Base-by-base conservation (phyloP, 2,797 vertebrate species). In the Vespertilio murinus region DNA sequence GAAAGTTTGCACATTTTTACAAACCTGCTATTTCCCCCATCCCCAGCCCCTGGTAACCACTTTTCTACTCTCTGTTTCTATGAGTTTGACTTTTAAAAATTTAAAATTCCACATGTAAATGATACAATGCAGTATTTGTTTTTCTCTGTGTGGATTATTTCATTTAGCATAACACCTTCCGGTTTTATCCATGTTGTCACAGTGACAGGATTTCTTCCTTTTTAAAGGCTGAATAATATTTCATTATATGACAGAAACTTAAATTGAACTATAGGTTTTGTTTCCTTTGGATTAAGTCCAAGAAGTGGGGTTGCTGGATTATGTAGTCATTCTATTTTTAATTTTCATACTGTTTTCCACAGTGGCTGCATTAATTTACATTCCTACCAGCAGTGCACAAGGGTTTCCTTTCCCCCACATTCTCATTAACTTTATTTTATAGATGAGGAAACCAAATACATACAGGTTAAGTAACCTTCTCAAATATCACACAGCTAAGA, bases 361-460 rank as follows among this genome's bases (percentile, higher is more conserved):
- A 40, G 59, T 40, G 70, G 59, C n/a, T 88, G 20, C 42, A 79
- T 18, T 42, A 40, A 6, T 71, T 86, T 71, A 86, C 65, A 42
- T 30, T 71, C 28, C 74, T 52, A 59, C 69, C 47, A 40, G 23
- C 8, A 82, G 49, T 47, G 16, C 59, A 75, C 5, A 47, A 47
- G 25, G 5, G 1, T 22, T 69, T 13, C n/a, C 40, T 59, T 59
- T 40, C 2, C 14, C n/a, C 33, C 59, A 59, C 16, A 28, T 59
- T n/a, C n/a, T 54, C 9, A 10, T 88, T 64, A 87, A 59, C 12
- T 28, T 93, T 54, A 40, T 85, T 92, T 93, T 85, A 80, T 61
- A 75, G 75, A 6, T 33, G 30, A 49, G 18, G 64, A 95, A 88
- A 75, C 23, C 23, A 73, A 79, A 23, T 40, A n/a, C 23, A 54